Evolutionary conservation across 2,888 invertebrate genomes (phyloP).

Genomic region (Drosophila tanythrix): DNA sequence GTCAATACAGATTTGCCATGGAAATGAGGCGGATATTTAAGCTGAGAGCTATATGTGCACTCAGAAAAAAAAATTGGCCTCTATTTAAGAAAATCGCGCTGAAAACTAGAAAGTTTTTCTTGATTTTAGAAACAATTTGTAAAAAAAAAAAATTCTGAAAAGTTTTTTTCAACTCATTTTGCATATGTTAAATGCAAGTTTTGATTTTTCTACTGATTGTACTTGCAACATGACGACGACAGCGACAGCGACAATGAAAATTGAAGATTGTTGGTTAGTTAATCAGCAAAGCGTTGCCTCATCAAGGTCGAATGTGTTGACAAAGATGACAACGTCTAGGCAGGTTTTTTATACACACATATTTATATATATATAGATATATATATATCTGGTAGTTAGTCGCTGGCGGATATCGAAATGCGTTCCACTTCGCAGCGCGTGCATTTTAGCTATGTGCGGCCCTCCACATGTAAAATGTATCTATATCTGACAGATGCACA

Average conservation of each 20-base stretch:
- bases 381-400: constrained; percentile 16
- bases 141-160: not conserved
- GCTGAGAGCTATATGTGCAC: not conserved
- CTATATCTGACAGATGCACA: constrained; percentile 42
- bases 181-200: not conserved
- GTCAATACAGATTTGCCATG: constrained; percentile 65
- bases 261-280: constrained; percentile 28
- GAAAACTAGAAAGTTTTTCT: not conserved
- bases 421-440: constrained; percentile 84
- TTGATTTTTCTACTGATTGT: not conserved
- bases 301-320: constrained; percentile 67
- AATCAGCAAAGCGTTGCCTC: constrained; percentile 59
- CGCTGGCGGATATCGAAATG: constrained; percentile 82
- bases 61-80: not conserved
- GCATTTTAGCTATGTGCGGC: constrained; percentile 66
- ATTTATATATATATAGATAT: constrained; percentile 3
- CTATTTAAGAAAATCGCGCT: not conserved
- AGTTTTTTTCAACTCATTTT: not conserved
- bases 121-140: not conserved
- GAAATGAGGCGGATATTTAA: constrained; percentile 14
- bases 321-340: constrained; percentile 29
- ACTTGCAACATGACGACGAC: constrained; percentile 32
- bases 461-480: constrained; percentile 4
- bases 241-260: constrained; percentile 8
- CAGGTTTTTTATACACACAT: not conserved